A percentile compares a stretch with the other conserved stretches of the same genome.
These are phyloP conservation scores for Patella vulgata DNA, from an alignment of 1,140 invertebrate species.

Conservation along the genomic window DNA sequence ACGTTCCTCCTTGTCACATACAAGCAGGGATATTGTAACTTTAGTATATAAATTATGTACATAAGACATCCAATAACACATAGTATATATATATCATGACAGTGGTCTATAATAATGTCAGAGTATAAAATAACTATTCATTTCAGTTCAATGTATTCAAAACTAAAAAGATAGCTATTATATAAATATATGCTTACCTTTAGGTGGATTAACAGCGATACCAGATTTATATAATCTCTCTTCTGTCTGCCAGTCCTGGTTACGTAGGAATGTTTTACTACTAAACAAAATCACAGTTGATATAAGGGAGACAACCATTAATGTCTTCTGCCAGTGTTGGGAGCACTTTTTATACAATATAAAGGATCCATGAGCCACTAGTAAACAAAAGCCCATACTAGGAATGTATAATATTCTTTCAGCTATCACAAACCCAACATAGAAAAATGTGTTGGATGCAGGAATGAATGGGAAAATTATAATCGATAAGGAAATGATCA, in stretches of 20 bases:
- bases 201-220: constrained; percentile 93
- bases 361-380: constrained; percentile 74
- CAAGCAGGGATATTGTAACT: too few species aligned
- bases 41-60: too few species aligned
- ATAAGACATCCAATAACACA: too few species aligned
- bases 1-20: too few species aligned
- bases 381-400: constrained; percentile 95
- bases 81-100: too few species aligned
- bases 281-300: constrained; percentile 76
- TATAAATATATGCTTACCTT: too few species aligned
- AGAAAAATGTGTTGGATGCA: constrained; percentile 97
- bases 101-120: too few species aligned
- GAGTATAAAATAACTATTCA: too few species aligned
- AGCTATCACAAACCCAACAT: constrained; percentile 96
- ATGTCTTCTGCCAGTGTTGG: constrained; percentile 14
- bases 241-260: constrained; percentile 91
- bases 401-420: constrained; percentile 96
- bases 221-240: constrained; percentile 93
- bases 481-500: constrained; percentile 73
- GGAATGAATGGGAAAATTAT: constrained; percentile 92
- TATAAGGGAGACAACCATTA: constrained; percentile 64
- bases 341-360: constrained; percentile 33
- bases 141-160: too few species aligned
- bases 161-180: too few species aligned
- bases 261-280: constrained; percentile 81